phyloP scores from a whole-genome alignment of 2,113 vertebrate genomes.

The Cyphomyrus discorhynchus region DNA sequence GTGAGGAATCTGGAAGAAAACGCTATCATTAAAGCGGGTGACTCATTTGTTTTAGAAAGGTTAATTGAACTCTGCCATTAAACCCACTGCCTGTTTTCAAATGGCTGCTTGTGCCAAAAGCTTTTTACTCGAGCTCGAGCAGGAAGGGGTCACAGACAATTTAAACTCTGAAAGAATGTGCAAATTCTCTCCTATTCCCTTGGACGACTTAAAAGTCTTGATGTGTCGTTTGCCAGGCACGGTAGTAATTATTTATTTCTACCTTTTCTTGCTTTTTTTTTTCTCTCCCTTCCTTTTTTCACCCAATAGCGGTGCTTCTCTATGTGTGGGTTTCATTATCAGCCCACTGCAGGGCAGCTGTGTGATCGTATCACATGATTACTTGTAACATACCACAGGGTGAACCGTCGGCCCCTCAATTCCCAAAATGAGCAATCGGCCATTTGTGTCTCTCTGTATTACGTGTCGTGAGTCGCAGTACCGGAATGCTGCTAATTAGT shows the following conservation, averaged over 20 bases:
- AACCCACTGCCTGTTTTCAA: slow-evolving; percentile 44
- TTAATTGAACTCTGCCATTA: slow-evolving; percentile 50
- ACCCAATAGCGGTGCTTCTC: neutral
- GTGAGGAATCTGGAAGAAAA: slow-evolving; percentile 41
- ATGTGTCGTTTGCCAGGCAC: slow-evolving; percentile 37
- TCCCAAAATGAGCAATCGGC: slow-evolving; percentile 27
- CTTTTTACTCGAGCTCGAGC: slow-evolving; percentile 43
- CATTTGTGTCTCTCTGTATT: neutral
- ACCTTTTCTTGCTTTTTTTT: slow-evolving; percentile 32
- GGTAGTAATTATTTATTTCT: neutral
- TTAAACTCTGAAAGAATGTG: slow-evolving; percentile 41
- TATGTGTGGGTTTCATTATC: slow-evolving; percentile 55
- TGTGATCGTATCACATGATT: slow-evolving; percentile 48
- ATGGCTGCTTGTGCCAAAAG: slow-evolving; percentile 29
- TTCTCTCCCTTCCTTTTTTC: neutral
- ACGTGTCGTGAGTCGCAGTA: slow-evolving; percentile 40
- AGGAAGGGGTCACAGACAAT: slow-evolving; percentile 52
- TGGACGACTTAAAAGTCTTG: slow-evolving; percentile 46
- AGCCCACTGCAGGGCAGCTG: slow-evolving; percentile 54
- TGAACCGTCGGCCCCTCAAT: slow-evolving; percentile 46
- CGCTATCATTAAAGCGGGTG: slow-evolving; percentile 45
- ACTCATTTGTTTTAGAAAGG: slow-evolving; percentile 55
- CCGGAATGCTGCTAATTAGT: slow-evolving; percentile 41
- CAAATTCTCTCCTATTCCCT: slow-evolving; percentile 36
- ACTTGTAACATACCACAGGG: slow-evolving; percentile 53